Conservation (phyloP, 1,140 invertebrate species). For the Drosophila ambigua region DNA sequence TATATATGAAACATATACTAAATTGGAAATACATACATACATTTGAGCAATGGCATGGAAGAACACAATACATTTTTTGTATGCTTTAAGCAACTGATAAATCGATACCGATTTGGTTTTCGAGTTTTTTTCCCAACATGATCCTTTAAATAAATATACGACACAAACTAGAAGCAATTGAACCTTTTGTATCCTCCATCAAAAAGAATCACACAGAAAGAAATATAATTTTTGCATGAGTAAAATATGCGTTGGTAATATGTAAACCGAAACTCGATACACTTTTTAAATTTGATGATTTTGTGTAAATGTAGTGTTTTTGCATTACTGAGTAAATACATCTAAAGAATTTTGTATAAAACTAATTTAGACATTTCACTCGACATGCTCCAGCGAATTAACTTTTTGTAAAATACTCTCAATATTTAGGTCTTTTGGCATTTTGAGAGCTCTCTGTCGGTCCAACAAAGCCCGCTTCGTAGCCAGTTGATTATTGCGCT, state of each 20-base stretch:
- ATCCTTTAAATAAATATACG: slow-evolving; percentile 67
- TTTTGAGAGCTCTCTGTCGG: slow-evolving; percentile 38
- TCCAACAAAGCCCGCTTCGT: slow-evolving; percentile 38
- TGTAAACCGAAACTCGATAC: slow-evolving; percentile 48
- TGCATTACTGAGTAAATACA: slow-evolving; percentile 75
- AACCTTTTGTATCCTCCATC: slow-evolving; percentile 51
- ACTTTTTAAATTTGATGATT: slow-evolving; percentile 63
- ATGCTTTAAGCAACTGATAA: slow-evolving; percentile 68
- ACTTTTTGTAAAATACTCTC: slow-evolving; percentile 69
- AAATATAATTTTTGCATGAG: background rate
- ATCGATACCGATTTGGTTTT: slow-evolving; percentile 39
- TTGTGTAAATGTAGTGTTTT: slow-evolving; percentile 69
- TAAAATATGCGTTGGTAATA: slow-evolving; percentile 21
- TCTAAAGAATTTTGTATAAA: slow-evolving; percentile 74
- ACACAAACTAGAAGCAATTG: slow-evolving; percentile 65
- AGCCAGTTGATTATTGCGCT: slow-evolving; percentile 19
- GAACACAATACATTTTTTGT: slow-evolving; percentile 49
- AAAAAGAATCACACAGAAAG: slow-evolving; percentile 51
- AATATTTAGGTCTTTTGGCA: slow-evolving; percentile 63
- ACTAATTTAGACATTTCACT: slow-evolving; percentile 18
- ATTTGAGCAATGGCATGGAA: slow-evolving; percentile 55
- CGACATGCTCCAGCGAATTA: slow-evolving; percentile 33
- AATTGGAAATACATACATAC: slow-evolving; percentile 60
- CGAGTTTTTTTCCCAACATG: slow-evolving; percentile 49
- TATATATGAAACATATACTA: slow-evolving; percentile 68